Evolutionary conservation across 1,140 invertebrate species (phyloP), one percentile per base, ranked within the genome.

Genomic region (Ips typographus): DNA sequence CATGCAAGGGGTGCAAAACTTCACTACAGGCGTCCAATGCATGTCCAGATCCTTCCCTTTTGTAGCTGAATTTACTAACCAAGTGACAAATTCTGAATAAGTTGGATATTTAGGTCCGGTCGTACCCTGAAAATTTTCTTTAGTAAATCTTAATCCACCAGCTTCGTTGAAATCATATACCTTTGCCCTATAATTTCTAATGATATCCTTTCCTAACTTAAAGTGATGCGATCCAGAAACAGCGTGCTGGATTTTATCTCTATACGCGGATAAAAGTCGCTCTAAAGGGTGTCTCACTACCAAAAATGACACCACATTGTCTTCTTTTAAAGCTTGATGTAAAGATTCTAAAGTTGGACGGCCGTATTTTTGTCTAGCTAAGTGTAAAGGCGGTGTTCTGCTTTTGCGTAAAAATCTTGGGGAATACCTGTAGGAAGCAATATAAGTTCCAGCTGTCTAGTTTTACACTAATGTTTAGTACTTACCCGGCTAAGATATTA

Each of bases 251-350:
- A 96, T 86, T 82, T 96, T 96, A 77, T 95, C 94, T 73, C 93
- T 87, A 81, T 95, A 97, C 8, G 93, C 94, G 49, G 92, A 95
- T 52, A 95, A 85, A 43, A 96, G 83, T 75, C 95, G 84, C 79
- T 97, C 94, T 71, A 96, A 88, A 4, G 95, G 95, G 83, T 96
- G 92, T 63, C 95, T 83, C 0, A 93, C 93, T 72, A 97, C 94
- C 53, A 96, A 83, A 76, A 96, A 94, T 63, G 91, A 90, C 56
- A 91, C 83, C 62, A 88, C 89, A 2, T 55, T 47, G 6, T 68
- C 7, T 76, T 86, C 84, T 70, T 82, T 81, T 61, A 91, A 84
- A 37, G 86, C 88, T 70, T 84, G 84, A 69, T 82, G 82, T 44
- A 90, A 83, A 75, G 91, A 87, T 64, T 88, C 84, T 1, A 89